Evolutionary conservation across 1,140 invertebrate genomes (phyloP), one percentile per base, ranked within the genome.

Genomic region (Pemphigus obesinymphae): DNA sequence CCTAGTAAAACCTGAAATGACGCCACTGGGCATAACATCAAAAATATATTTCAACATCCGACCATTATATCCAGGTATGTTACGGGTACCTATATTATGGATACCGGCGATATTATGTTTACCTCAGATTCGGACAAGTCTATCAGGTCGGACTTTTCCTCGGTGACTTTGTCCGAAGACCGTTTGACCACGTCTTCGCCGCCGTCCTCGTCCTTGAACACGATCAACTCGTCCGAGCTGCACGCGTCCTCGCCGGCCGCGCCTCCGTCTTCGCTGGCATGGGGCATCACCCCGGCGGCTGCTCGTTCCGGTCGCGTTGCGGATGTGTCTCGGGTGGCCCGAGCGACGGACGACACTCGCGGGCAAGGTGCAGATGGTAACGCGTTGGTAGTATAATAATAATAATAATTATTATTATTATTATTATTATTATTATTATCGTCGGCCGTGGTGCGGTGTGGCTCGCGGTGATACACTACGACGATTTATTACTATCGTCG

Each of bases 191-290:
- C 76, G 53, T 80, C 76, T 45, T 80, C 76, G 55, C 76, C 76
- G 23, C 76, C 76, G 76, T 80, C 17, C 37, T 80, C 76, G 76
- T 80, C 76, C 76, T 80, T 80, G 76, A 80, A 80, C 76, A 63
- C 76, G 55, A 80, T 80, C 76, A 80, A 26, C 76, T 80, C 76
- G 76, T 80, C 76, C 37, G 76, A 80, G 76, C 76, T 80, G 55
- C 76, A 80, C 76, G 76, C 76, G 76, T 80, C 76, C 55, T 80
- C 76, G 53, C 76, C 76, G 76, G 55, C 76, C 55, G 75, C 75
- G 75, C 53, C 76, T 63, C 76, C 76, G 23, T 80, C 76, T 63
- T 80, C 76, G 40, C 76, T 80, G n/a, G 76, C 76, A 58, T 80
- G 76, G 50, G 76, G 76, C 76, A 80, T 80, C 53, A 40, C 76